Conservation (phyloP, 2,113 vertebrate species). For the Microtus pennsylvanicus region DNA sequence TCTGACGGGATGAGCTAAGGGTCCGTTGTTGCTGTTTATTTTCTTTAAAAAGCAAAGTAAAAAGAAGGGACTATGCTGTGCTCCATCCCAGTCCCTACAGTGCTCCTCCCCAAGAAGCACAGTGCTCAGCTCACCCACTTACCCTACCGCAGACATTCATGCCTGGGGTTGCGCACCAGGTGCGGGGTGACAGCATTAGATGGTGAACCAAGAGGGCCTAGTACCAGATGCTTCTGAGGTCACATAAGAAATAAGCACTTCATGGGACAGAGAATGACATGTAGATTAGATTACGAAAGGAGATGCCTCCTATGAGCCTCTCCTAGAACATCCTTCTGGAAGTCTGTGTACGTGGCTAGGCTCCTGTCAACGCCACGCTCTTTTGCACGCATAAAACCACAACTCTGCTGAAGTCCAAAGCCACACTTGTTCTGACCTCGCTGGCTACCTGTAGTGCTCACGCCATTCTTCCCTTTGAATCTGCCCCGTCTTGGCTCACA, state of each 20-base stretch:
- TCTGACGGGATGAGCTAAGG: neutral
- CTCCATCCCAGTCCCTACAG: accelerated
- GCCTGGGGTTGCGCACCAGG: neutral
- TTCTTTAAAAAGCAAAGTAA: constrained; percentile 2
- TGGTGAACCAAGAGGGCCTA: neutral
- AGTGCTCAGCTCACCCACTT: neutral
- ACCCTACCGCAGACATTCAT: neutral
- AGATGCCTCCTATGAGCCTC: neutral
- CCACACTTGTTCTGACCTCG: neutral
- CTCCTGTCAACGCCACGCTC: neutral
- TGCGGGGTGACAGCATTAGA: neutral
- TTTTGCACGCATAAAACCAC: neutral
- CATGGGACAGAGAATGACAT: neutral
- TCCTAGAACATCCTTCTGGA: neutral
- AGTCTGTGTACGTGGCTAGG: neutral
- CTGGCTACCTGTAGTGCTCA: neutral
- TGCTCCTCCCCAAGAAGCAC: neutral
- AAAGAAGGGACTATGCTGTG: neutral
- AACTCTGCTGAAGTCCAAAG: neutral
- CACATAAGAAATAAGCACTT: neutral
- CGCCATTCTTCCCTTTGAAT: neutral
- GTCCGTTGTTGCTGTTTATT: neutral
- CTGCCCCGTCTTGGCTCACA: neutral
- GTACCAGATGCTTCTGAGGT: neutral
- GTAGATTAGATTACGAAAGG: neutral